Conservation (phyloP, 2,113 vertebrate genomes). For the Leptodactylus fuscus region DNA sequence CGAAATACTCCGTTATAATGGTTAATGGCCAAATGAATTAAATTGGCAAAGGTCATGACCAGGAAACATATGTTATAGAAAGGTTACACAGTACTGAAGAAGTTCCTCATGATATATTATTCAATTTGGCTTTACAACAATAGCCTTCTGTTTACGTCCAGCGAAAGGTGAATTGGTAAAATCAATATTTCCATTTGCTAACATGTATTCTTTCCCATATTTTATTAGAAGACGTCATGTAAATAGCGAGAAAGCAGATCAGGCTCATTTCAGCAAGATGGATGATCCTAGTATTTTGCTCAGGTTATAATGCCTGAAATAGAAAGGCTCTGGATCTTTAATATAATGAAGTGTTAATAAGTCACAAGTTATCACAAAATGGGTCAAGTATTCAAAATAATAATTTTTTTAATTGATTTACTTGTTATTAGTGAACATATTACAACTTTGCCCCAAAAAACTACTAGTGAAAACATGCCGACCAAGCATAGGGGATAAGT, state of each 20-base stretch:
- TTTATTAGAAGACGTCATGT: conserved; percentile 8
- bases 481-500: no score
- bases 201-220: not conserved
- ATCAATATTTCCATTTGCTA: conserved; percentile 41
- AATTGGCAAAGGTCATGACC: conserved; percentile 40
- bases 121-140: conserved; percentile 10
- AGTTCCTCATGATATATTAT: conserved; percentile 40
- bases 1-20: conserved; percentile 2
- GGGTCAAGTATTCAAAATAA: no score
- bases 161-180: conserved; percentile 42
- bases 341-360: not conserved
- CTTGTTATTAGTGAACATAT: no score
- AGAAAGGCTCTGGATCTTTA: not conserved
- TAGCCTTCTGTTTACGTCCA: not conserved
- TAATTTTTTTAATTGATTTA: no score
- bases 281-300: not conserved
- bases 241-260: conserved; percentile 3
- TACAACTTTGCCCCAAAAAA: no score
- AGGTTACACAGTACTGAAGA: conserved; percentile 1
- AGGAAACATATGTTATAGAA: conserved; percentile 46
- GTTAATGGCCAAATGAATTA: conserved; percentile 26
- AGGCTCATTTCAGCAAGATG: not conserved
- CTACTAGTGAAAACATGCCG: no score
- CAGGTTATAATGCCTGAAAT: not conserved
- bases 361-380: no score